phyloP scores from a whole-genome alignment of 2,113 vertebrate species.

The Thalassoma bifasciatum region DNA sequence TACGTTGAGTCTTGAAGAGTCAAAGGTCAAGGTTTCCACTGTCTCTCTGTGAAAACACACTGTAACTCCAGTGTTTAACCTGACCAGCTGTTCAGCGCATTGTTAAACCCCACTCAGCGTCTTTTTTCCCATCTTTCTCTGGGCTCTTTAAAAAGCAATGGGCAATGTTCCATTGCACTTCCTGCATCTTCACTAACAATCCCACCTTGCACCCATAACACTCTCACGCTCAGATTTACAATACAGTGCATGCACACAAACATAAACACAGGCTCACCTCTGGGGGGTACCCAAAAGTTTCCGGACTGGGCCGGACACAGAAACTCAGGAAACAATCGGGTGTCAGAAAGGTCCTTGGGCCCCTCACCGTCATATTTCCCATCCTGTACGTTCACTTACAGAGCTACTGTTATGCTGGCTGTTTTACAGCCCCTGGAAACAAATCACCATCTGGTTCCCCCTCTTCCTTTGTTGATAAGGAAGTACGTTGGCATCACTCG shows the following conservation, averaged over 20 bases:
- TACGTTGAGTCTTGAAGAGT: conserved; percentile 15
- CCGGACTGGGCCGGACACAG: conserved; percentile 59
- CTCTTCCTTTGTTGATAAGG: conserved; percentile 73
- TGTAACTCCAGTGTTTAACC: conserved; percentile 13
- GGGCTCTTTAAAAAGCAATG: conserved; percentile 56
- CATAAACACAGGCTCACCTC: conserved; percentile 47
- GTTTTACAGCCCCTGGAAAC: conserved; percentile 54
- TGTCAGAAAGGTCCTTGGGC: conserved; percentile 61
- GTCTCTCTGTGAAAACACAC: conserved; percentile 44
- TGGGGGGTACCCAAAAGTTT: conserved; percentile 73
- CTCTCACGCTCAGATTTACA: conserved; percentile 6
- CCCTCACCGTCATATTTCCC: conserved; percentile 40
- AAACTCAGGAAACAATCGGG: conserved; percentile 78
- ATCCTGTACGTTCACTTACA: conserved; percentile 12
- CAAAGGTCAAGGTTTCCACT: conserved; percentile 50
- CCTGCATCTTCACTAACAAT: conserved; percentile 44
- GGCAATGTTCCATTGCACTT: conserved; percentile 52
- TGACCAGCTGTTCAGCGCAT: conserved; percentile 44
- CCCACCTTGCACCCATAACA: conserved; percentile 25
- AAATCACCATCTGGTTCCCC: conserved; percentile 73
- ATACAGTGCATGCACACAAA: conserved; percentile 19
- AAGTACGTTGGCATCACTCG: conserved; percentile 53
- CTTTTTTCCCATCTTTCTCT: conserved; percentile 49
- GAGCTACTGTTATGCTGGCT: conserved; percentile 42
- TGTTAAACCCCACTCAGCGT: conserved; percentile 41